Conservation (phyloP, 1,140 invertebrate genomes). For the Triops cancriformis region DNA sequence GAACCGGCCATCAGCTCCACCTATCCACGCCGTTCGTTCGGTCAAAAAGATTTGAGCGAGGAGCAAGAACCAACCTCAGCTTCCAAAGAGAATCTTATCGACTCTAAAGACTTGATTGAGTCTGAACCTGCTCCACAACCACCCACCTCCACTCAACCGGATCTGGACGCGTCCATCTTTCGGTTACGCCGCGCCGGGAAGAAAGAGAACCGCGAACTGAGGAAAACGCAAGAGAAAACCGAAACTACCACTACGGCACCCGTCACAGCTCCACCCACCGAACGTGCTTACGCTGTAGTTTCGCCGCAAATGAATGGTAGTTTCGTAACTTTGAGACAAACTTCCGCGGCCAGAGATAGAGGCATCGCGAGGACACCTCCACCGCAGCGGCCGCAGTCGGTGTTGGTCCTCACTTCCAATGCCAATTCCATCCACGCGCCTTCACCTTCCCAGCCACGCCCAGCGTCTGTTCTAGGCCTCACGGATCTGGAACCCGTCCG, state of each 20-base stretch:
- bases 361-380: not conserved
- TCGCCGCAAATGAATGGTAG: constrained; percentile 24
- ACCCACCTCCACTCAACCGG: constrained; percentile 30
- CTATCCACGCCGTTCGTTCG: constrained; percentile 23
- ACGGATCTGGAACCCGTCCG: constrained; percentile 13
- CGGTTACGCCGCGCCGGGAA: constrained; percentile 30
- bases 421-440: not conserved
- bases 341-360: not conserved
- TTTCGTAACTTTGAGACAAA: constrained; percentile 1
- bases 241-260: constrained; percentile 13
- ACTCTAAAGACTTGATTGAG: constrained; percentile 29
- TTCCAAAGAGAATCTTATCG: constrained; percentile 20
- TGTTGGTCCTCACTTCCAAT: not conserved
- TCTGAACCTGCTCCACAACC: too few species aligned
- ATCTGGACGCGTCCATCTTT: constrained; percentile 26
- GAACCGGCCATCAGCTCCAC: constrained; percentile 33
- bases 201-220: constrained; percentile 31
- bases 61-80: constrained; percentile 25
- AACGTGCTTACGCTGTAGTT: constrained; percentile 24
- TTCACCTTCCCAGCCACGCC: not conserved
- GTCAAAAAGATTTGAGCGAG: constrained; percentile 28
- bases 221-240: constrained; percentile 31
- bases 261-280: not conserved
- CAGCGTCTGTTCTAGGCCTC: not conserved
- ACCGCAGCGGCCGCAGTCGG: constrained; percentile 20